phyloP scores from a whole-genome alignment of 2,113 vertebrate genomes.

The Brachirus orientalis region DNA sequence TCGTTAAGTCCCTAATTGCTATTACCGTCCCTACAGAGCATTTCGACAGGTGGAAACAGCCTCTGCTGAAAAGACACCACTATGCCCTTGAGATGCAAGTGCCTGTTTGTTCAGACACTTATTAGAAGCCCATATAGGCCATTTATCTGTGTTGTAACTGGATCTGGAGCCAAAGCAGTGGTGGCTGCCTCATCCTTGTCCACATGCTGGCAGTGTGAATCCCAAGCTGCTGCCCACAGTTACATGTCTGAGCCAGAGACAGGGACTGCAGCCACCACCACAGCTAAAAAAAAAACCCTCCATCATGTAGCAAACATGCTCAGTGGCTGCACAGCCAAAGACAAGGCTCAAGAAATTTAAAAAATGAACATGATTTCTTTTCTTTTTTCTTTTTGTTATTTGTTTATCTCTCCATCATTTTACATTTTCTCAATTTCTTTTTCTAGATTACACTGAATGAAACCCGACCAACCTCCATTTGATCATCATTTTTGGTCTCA shows the following conservation, averaged over 20 bases:
- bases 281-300: slow-evolving; percentile 35
- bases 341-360: slow-evolving; percentile 39
- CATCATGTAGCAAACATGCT: slow-evolving; percentile 53
- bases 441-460: slow-evolving; percentile 63
- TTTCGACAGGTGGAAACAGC: slow-evolving; percentile 41
- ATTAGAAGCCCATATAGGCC: slow-evolving; percentile 54
- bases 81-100: slow-evolving; percentile 50
- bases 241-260: slow-evolving; percentile 66
- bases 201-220: slow-evolving; percentile 53
- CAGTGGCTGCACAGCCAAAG: slow-evolving; percentile 42
- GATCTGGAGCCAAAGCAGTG: slow-evolving; percentile 40
- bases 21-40: slow-evolving; percentile 31
- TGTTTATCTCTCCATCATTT: slow-evolving; percentile 31
- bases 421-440: slow-evolving; percentile 40
- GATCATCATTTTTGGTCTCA: slow-evolving; percentile 63
- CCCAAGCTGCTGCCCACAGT: slow-evolving; percentile 48
- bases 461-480: slow-evolving; percentile 51
- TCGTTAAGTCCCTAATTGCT: slow-evolving; percentile 38
- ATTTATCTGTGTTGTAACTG: slow-evolving; percentile 56
- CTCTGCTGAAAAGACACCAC: slow-evolving; percentile 34
- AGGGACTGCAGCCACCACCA: slow-evolving; percentile 42
- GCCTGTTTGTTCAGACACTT: slow-evolving; percentile 48
- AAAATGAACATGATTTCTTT: no score
- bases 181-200: slow-evolving; percentile 56
- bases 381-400: slow-evolving; percentile 31